Conservation (phyloP, 1,140 invertebrate species). For the Uloborus diversus region DNA sequence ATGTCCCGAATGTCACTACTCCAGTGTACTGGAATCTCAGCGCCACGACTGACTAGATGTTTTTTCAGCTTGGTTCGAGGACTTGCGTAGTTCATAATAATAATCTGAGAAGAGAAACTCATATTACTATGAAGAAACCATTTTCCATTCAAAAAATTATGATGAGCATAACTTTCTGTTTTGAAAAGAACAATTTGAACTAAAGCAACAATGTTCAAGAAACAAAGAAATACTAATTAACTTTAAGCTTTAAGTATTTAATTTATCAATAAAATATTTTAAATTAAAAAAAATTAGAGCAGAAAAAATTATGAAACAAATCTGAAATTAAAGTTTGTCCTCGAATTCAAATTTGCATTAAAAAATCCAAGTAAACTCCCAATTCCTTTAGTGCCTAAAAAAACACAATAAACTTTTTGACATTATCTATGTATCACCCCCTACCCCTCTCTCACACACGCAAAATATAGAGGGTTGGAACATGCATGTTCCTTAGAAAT, state of each 20-base stretch:
- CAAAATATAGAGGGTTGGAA: not conserved
- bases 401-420: not conserved
- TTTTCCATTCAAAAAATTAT: not conserved
- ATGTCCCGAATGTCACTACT: constrained; percentile 26
- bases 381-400: not conserved
- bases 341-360: not conserved
- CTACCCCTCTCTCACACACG: not conserved
- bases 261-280: too few species aligned
- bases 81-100: constrained; percentile 44
- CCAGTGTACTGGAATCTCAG: constrained; percentile 46
- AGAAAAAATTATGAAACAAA: too few species aligned
- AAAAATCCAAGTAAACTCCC: not conserved
- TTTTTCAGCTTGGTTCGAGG: constrained; percentile 45
- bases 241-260: not conserved
- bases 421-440: not conserved
- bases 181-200: not conserved
- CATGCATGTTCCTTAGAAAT: not conserved
- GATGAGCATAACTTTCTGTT: not conserved
- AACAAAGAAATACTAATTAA: not conserved
- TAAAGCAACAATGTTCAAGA: not conserved
- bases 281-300: too few species aligned
- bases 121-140: not conserved
- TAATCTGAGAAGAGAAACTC: constrained; percentile 15
- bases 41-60: constrained; percentile 51
- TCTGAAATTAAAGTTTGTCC: not conserved